Evolutionary conservation across 1,140 invertebrate species (phyloP), one percentile per base, ranked within the genome.

Genomic region (Drosophila bifasciata): DNA sequence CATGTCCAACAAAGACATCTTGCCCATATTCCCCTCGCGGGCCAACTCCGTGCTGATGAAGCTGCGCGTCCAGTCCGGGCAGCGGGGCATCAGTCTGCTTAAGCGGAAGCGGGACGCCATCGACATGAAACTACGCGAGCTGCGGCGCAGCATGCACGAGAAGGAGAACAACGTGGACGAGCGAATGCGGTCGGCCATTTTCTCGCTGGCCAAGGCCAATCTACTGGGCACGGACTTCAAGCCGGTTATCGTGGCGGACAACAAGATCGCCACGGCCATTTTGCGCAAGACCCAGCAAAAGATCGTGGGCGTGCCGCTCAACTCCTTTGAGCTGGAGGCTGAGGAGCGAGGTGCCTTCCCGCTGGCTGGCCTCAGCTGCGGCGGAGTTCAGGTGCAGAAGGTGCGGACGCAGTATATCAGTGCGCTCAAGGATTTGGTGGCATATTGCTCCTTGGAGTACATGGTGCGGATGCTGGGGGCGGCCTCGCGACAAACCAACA

Each of bases 61-160:
- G 13, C 79, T 76, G 21, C 72, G 80, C 7, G 69, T 77, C 16
- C 0, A 51, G 13, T 60, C 77, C 3, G 90, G 86, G 1, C 69
- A 75, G 44, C 68, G 75, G 5, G 90, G 90, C 0, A 64, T 72
- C 8, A 74, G 63, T 44, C 61, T 91, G 15, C 52, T 91, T 0
- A 85, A 83, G 25, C 74, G 86, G 0, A 91, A 90, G 36, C 77
- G 83, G 2, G 90, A 91, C 48, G 90, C 90, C 5, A 83, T 91
- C 49, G 90, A 91, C 15, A 6, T 91, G 53, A 88, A 89, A 69
- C 41, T 85, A 3, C 69, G 86, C 1, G 79, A 85, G 13, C 11
- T 84, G 15, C 43, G 11, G 0, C 21, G 21, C 1, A 15, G 44
- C 0, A 62, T 81, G 28, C 9, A 16, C 9, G 49, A 56, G 0